These are phyloP conservation scores for Hippopotamus amphibius DNA, from an alignment of 2,113 vertebrate genomes.

Conservation along the genomic window DNA sequence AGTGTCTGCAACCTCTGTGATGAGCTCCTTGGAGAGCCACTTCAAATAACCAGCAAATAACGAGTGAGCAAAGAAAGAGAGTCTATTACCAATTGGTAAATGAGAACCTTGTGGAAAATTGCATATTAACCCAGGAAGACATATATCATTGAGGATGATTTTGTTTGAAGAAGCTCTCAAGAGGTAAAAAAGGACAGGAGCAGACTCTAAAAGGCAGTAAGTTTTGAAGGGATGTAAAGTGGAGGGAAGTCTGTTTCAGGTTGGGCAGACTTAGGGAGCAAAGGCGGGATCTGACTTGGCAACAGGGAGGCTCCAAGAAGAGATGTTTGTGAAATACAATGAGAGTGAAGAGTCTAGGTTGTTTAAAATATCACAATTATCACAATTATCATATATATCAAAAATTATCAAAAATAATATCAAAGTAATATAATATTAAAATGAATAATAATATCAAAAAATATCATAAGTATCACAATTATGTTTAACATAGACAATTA, in stretches of 20 bases:
- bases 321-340: not conserved
- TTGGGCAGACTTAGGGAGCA: not conserved
- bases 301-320: not conserved
- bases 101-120: not conserved
- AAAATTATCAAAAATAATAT: too few relatives aligned
- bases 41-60: not conserved
- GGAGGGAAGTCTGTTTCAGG: rapidly evolving
- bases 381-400: too few relatives aligned
- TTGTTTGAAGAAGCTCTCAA: not conserved
- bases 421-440: too few relatives aligned
- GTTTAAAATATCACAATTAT: not conserved
- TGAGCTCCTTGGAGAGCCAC: not conserved
- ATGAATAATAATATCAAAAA: too few relatives aligned
- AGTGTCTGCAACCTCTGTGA: not conserved
- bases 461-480: too few relatives aligned
- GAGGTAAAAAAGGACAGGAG: not conserved
- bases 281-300: not conserved
- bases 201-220: not conserved
- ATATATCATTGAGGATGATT: not conserved
- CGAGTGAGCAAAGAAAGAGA: not conserved
- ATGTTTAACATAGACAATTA: too few relatives aligned
- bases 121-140: not conserved
- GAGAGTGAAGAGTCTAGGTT: not conserved
- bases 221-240: not conserved
- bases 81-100: not conserved